Evolutionary conservation across 2,888 invertebrate species (phyloP).

Genomic region (Drosophila peninsularis): DNA sequence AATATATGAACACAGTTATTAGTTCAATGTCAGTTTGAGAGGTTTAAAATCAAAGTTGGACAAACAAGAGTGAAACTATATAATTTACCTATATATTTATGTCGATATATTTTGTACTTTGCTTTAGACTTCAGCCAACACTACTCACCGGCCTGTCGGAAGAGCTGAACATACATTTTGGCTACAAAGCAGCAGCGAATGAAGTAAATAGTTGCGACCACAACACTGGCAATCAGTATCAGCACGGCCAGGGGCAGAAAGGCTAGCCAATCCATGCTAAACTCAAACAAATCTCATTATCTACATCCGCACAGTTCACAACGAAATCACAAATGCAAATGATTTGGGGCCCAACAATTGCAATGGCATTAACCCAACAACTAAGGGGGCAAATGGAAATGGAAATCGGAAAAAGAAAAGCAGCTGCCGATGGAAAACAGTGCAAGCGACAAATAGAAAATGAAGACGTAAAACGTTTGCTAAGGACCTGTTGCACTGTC

Average conservation of each 20-base stretch:
- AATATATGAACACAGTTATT: too few relatives aligned
- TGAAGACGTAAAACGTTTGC: conserved; percentile 27
- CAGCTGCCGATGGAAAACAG: conserved; percentile 24
- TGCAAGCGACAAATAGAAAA: conserved; percentile 7
- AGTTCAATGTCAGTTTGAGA: too few relatives aligned
- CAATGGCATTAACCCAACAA: conserved; percentile 6
- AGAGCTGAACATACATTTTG: conserved; percentile 44
- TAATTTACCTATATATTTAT: background rate
- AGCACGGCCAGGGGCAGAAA: conserved; percentile 42
- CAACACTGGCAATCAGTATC: conserved; percentile 18
- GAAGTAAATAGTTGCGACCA: conserved; percentile 37
- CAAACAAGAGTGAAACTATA: too few relatives aligned
- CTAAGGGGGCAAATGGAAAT: background rate
- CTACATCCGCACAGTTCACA: conserved; percentile 33
- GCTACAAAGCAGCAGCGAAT: conserved; percentile 49
- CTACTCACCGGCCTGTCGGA: conserved; percentile 46
- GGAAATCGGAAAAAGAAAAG: background rate
- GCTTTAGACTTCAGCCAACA: background rate
- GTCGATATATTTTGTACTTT: too few relatives aligned
- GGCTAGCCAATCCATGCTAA: conserved; percentile 45
- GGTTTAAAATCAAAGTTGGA: too few relatives aligned
- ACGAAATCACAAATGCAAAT: conserved; percentile 50
- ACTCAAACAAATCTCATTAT: conserved; percentile 16
- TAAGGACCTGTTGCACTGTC: conserved; percentile 19
- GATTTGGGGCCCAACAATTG: conserved; percentile 17